Base-by-base conservation (phyloP, 2,888 invertebrate species). In the Troides aeacus region DNA sequence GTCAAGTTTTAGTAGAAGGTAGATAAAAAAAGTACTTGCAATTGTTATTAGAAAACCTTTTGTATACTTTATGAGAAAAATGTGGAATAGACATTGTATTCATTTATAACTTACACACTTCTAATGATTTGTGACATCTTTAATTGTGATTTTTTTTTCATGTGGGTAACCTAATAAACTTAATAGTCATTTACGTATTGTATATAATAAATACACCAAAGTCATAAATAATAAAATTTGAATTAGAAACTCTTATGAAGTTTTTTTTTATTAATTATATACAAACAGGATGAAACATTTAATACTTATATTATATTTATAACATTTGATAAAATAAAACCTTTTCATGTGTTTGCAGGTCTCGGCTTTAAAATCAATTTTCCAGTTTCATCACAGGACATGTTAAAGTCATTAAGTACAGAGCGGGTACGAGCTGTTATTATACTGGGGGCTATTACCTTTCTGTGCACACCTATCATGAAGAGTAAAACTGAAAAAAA, bases 331-430 rank as follows among this genome's bases (percentile, higher is more conserved):
- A 64, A 67, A 64, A 42, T 73, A 67, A 68, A 74, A 64, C 1
- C 5, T 15, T 62, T 36, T 70, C 75, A 82, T 70, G 76, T 88
- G 75, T 89, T 90, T 68, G 92, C 88, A 0, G 97, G 97, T 71
- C 97, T 90, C 1, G 98, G 99, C 86, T 98, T 98, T 53, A 99
- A 92, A 79, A 99, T 99, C 64, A 99, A 93, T 90, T 98, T 98
- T 70, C 99, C 99, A 46, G 98, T 98, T 84, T 99, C 98, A 84
- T 99, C 99, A 88, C 99, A 99, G 36, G 98, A 98, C 98, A 99
- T 99, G 88, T 99, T 99, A 88, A 98, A 99, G 89, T 99, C 99
- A 60, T 96, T 96, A 67, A 99, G 94, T 1, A 99, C 98, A 65
- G 95, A 95, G 71, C 99, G 94, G 61, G 98, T 98, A 74, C 99